Base-by-base conservation (phyloP, 2,113 vertebrate species). In the Paramormyrops kingsleyae region DNA sequence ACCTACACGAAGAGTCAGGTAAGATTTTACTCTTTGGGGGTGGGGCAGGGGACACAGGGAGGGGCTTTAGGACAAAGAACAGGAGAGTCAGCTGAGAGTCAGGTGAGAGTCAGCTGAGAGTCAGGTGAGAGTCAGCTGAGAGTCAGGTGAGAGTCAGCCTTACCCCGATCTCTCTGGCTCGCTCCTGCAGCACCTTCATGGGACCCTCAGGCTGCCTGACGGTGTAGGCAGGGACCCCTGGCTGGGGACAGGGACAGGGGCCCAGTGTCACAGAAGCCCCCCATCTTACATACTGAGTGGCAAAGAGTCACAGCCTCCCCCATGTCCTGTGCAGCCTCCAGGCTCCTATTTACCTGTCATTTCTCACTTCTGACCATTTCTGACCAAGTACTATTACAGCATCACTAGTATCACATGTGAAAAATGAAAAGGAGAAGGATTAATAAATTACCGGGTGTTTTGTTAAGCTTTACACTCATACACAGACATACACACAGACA, bases 141-240 rank as follows among this genome's bases (percentile, higher is more conserved):
- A 53, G 1, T 59, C 56, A n/a, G 56, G 1, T 59, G 19, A 24
- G 24, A n/a, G 24, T 27, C n/a, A n/a, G 3, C n/a, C 97, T 97
- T 90, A 99, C 98, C 15, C 91, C 89, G 0, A 91, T 94, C 90
- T 98, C 96, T 92, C 92, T 93, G 0, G 98, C 97, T 5, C 97
- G 89, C 10, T 97, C 95, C 88, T 91, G 92, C 88, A 99, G 96
- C 83, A 98, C 96, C 0, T 91, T 93, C 96, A 97, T 94, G 0
- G 98, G 94, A 0, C 91, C 93, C 0, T 97, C 97, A 0, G 96
- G 96, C 92, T 99, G 99, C 0, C 89, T 94, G 87, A 98, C 96
- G 0, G 97, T 99, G 92, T 99, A 99, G 0, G 98, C 97, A 0
- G 98, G 97, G 87, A 99, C 97, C 0, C 95, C 97, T 0, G 92